A percentile compares a stretch with the other conserved stretches of the same genome.
phyloP scores from a whole-genome alignment of 1,140 invertebrate species.

The Drosophila sp. region DNA sequence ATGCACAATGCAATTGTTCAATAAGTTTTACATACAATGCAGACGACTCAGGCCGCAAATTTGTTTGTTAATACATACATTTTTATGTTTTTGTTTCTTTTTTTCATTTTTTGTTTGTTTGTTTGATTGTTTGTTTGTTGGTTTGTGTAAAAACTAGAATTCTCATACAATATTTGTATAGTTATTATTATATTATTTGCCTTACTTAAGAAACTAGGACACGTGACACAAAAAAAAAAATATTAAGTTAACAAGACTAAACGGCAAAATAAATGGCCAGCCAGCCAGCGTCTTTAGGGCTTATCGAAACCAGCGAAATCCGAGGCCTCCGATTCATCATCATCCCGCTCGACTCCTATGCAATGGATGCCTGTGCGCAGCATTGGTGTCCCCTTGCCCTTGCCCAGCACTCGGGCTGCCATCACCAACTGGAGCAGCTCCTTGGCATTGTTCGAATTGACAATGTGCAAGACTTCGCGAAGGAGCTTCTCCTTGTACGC shows the following conservation, averaged over 20 bases:
- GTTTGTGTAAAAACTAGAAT: constrained; percentile 49
- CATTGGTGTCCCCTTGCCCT: constrained; percentile 85
- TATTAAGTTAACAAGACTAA: constrained; percentile 17
- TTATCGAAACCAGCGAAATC: constrained; percentile 68
- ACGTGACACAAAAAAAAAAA: neutral
- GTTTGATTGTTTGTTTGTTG: neutral
- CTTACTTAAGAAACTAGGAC: constrained; percentile 10
- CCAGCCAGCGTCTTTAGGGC: constrained; percentile 42
- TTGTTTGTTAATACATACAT: constrained; percentile 20
- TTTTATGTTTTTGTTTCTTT: no score
- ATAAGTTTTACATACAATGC: constrained; percentile 40
- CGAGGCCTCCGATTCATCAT: constrained; percentile 82
- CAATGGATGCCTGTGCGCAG: constrained; percentile 84
- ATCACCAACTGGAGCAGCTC: constrained; percentile 77
- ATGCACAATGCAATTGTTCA: constrained; percentile 35
- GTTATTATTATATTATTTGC: neutral
- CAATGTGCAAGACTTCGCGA: constrained; percentile 83
- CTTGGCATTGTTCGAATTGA: constrained; percentile 79
- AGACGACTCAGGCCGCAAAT: neutral
- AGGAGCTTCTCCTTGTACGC: constrained; percentile 85
- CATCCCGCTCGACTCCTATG: constrained; percentile 82
- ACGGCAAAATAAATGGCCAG: neutral
- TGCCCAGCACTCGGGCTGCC: constrained; percentile 83
- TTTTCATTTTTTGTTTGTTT: no score
- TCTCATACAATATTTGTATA: constrained; percentile 31